Percentiles rank a stretch among this genome's conserved stretches.
These are phyloP conservation scores for Aromia moschata DNA, from an alignment of 2,888 invertebrate genomes.

Conservation along the genomic window DNA sequence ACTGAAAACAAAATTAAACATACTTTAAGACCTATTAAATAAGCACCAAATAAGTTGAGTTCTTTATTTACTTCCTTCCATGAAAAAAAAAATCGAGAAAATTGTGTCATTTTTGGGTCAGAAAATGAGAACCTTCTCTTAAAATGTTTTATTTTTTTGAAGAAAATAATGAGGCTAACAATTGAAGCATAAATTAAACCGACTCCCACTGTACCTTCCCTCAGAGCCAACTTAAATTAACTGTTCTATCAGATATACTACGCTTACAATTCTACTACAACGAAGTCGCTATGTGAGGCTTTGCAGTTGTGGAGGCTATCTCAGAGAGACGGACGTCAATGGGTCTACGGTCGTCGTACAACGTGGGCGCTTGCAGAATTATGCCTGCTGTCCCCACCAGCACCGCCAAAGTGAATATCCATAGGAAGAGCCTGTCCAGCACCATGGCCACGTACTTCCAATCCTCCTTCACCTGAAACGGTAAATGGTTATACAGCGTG, in stretches of 20 bases:
- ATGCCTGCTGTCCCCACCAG: conserved; percentile 93
- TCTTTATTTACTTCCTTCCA: no score
- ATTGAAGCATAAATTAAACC: no score
- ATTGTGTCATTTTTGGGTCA: no score
- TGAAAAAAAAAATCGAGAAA: no score
- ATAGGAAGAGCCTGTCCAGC: conserved; percentile 93
- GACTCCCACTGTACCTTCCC: conserved; percentile 3
- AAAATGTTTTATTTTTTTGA: no score
- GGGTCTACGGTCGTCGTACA: conserved; percentile 90
- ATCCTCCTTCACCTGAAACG: conserved; percentile 88
- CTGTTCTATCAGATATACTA: conserved; percentile 18
- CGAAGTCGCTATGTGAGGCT: conserved; percentile 72
- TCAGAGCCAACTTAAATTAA: neutral
- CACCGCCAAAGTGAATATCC: conserved; percentile 96
- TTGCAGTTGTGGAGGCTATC: conserved; percentile 88
- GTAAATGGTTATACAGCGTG: neutral
- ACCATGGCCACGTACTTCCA: conserved; percentile 99
- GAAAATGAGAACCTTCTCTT: no score
- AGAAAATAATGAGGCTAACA: no score
- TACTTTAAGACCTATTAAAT: no score
- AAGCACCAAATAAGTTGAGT: no score
- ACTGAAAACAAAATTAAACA: no score
- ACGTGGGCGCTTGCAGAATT: conserved; percentile 92
- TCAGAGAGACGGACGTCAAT: conserved; percentile 89
- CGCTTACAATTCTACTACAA: conserved; percentile 25